These are phyloP conservation scores for Mythimna vitellina DNA, from an alignment of 2,888 invertebrate species.

Conservation along the genomic window DNA sequence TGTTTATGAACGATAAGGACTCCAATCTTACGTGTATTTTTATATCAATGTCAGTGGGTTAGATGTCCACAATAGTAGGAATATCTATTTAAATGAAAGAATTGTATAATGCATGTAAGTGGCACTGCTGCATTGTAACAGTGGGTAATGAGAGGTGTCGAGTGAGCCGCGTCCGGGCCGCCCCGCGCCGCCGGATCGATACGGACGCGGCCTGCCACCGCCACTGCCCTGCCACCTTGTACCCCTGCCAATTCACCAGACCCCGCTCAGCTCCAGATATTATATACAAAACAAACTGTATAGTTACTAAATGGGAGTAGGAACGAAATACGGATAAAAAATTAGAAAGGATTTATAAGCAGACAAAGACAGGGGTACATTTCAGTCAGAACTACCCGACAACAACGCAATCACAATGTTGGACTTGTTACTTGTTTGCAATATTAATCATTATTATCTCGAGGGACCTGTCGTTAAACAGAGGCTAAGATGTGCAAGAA, in stretches of 20 bases:
- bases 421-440: constrained; percentile 29
- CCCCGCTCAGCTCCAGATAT: constrained; percentile 66
- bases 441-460: constrained; percentile 24
- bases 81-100: constrained; percentile 35
- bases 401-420: constrained; percentile 15
- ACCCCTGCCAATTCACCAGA: constrained; percentile 75
- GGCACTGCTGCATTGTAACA: constrained; percentile 64
- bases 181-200: constrained; percentile 72
- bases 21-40: constrained; percentile 41
- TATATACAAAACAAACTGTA: constrained; percentile 46
- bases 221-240: constrained; percentile 75
- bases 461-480: constrained; percentile 25
- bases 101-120: constrained; percentile 45
- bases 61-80: constrained; percentile 17
- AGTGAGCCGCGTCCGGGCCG: constrained; percentile 71
- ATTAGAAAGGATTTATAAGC: background rate
- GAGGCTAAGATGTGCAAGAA: constrained; percentile 26
- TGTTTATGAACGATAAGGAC: constrained; percentile 44
- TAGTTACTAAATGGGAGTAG: constrained; percentile 12
- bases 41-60: constrained; percentile 58
- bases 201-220: constrained; percentile 70
- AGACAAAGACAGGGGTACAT: constrained; percentile 1
- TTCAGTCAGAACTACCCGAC: constrained; percentile 15
- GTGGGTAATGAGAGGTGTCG: constrained; percentile 75
- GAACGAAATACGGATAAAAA: background rate